These are phyloP conservation scores for Molorchus minor DNA, from an alignment of 2,888 invertebrate genomes.

Conservation along the genomic window DNA sequence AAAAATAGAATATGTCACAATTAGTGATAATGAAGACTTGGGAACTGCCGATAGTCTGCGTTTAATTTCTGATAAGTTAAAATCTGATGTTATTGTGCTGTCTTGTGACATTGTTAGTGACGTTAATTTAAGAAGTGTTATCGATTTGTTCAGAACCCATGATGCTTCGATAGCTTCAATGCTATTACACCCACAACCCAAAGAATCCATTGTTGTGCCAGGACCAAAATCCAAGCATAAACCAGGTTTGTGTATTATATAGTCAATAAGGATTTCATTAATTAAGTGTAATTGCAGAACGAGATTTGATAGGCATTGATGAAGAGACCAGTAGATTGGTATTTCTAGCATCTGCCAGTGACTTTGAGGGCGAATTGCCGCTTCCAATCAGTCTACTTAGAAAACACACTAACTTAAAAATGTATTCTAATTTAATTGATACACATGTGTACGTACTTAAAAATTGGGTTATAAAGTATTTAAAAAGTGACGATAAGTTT, in stretches of 20 bases:
- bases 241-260: slow-evolving; percentile 65
- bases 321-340: slow-evolving; percentile 81
- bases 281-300: too few relatives aligned
- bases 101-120: slow-evolving; percentile 93
- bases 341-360: slow-evolving; percentile 90
- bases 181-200: slow-evolving; percentile 75
- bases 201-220: slow-evolving; percentile 73
- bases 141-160: slow-evolving; percentile 87
- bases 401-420: slow-evolving; percentile 79
- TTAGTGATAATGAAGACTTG: slow-evolving; percentile 81
- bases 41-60: slow-evolving; percentile 95
- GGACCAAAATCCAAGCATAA: slow-evolving; percentile 89
- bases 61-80: slow-evolving; percentile 79
- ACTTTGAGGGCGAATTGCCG: slow-evolving; percentile 83
- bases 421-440: slow-evolving; percentile 83
- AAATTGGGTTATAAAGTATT: slow-evolving; percentile 83
- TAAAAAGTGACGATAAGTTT: slow-evolving; percentile 70
- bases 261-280: too few relatives aligned
- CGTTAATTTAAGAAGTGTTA: slow-evolving; percentile 78
- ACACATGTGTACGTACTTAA: slow-evolving; percentile 92
- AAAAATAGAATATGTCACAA: slow-evolving; percentile 79
- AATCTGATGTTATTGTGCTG: slow-evolving; percentile 83
- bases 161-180: slow-evolving; percentile 84
- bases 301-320: slow-evolving; percentile 88
- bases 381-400: slow-evolving; percentile 77